Evolutionary conservation across 2,797 vertebrate genomes (phyloP).

Genomic region (Hippocampus kuda): DNA sequence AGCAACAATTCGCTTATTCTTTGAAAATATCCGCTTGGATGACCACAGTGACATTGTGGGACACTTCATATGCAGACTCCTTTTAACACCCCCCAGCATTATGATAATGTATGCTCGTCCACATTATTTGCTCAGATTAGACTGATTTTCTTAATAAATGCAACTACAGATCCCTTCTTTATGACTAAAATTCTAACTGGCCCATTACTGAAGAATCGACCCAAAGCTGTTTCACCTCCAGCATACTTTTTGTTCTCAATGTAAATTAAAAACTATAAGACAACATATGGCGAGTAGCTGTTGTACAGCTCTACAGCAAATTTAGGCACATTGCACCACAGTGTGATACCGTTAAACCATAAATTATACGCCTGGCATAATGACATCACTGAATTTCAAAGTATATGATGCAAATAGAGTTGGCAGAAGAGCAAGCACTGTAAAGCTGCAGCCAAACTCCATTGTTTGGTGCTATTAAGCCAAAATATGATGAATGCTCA

Average conservation of each 20-base stretch:
- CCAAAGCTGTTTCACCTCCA: neutral
- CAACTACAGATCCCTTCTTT: conserved; percentile 49
- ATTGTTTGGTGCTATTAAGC: neutral
- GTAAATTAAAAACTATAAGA: neutral
- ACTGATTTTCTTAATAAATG: conserved; percentile 60
- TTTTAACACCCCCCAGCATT: conserved; percentile 22
- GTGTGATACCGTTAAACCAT: neutral
- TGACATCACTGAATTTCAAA: neutral
- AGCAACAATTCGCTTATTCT: neutral
- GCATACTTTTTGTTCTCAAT: neutral
- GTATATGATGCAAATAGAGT: neutral
- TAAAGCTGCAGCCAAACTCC: neutral
- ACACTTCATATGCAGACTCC: conserved; percentile 34
- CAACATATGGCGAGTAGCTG: neutral
- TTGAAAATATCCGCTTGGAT: conserved; percentile 1
- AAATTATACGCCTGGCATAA: neutral
- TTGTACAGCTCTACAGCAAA: neutral
- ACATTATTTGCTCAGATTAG: conserved; percentile 44
- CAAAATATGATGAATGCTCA: neutral
- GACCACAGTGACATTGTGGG: conserved; percentile 16
- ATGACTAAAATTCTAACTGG: conserved; percentile 55
- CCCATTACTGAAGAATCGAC: conserved; percentile 33
- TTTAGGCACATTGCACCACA: neutral
- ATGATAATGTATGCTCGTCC: conserved; percentile 42
- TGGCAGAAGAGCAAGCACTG: neutral